Evolutionary conservation across 2,888 invertebrate genomes (phyloP).

Genomic region (Liposcelis brunnea): DNA sequence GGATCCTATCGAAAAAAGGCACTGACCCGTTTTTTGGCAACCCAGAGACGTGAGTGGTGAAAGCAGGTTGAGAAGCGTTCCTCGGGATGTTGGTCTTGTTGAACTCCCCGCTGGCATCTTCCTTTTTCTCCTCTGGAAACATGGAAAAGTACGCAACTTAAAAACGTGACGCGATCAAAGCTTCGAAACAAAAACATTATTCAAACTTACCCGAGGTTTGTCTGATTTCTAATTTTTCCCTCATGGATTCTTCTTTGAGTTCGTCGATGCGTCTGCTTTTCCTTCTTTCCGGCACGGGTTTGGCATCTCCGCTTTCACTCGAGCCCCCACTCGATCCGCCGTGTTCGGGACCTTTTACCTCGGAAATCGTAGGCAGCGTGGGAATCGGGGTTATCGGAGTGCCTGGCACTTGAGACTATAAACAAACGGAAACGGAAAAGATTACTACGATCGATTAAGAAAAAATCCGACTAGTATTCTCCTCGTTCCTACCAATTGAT

Average conservation of each 20-base stretch:
- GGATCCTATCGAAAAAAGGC: constrained; percentile 71
- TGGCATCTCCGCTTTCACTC: constrained; percentile 29
- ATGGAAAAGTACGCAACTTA: too few relatives aligned
- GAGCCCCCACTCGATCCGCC: constrained; percentile 34
- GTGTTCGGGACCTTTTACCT: constrained; percentile 53
- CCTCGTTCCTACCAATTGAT: constrained; percentile 44
- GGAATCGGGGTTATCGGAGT: constrained; percentile 64
- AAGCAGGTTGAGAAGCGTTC: constrained; percentile 76
- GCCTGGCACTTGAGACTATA: constrained; percentile 24
- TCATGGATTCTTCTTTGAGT: constrained; percentile 19
- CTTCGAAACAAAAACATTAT: too few relatives aligned
- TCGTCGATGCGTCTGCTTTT: constrained; percentile 23
- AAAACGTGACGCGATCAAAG: too few relatives aligned
- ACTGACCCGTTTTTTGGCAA: constrained; percentile 79
- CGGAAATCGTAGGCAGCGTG: constrained; percentile 77
- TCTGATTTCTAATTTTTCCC: constrained; percentile 14
- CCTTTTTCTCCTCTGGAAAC: constrained; percentile 14
- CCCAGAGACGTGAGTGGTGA: constrained; percentile 46
- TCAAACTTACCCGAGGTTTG: too few relatives aligned
- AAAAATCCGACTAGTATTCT: not conserved
- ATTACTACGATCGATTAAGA: too few relatives aligned
- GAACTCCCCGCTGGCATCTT: constrained; percentile 14
- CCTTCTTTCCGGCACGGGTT: constrained; percentile 17
- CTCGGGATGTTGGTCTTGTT: constrained; percentile 38
- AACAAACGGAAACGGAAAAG: not conserved